Evolutionary conservation across 2,113 vertebrate genomes (phyloP).

Genomic region (Microcebus ravelobensis): DNA sequence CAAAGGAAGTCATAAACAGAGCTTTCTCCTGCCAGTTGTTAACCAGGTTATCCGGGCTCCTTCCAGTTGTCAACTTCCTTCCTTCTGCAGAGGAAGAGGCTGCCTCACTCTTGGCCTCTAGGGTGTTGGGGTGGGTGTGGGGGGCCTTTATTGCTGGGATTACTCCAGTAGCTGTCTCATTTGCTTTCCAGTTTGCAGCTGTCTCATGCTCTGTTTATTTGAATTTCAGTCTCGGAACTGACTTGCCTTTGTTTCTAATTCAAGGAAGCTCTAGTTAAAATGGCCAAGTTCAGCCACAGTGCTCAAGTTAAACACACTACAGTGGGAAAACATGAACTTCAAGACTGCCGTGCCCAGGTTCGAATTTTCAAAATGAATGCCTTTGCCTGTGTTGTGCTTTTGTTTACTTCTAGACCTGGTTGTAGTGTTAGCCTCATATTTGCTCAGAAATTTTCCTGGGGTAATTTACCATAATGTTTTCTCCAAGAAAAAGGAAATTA

Average conservation of each 20-base stretch:
- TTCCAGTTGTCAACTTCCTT: not conserved
- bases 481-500: not conserved
- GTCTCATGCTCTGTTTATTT: constrained; percentile 46
- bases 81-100: constrained; percentile 40
- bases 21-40: constrained; percentile 21
- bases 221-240: constrained; percentile 24
- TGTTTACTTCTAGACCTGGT: constrained; percentile 3
- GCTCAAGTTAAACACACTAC: constrained; percentile 23
- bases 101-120: not conserved
- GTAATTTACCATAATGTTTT: constrained; percentile 19
- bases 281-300: constrained; percentile 7
- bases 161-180: constrained; percentile 29
- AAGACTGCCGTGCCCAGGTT: not conserved
- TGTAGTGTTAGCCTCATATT: not conserved
- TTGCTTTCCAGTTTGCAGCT: constrained; percentile 53
- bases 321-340: not conserved
- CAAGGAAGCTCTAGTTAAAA: not conserved
- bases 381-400: not conserved
- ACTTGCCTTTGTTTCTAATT: constrained; percentile 49
- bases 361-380: constrained; percentile 48
- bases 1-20: constrained; percentile 30
- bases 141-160: not conserved
- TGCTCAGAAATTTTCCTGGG: not conserved
- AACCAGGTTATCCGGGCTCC: not conserved
- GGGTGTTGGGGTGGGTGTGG: not conserved